phyloP scores from a whole-genome alignment of 2,888 invertebrate species.

The Bruchidius siliquastri region DNA sequence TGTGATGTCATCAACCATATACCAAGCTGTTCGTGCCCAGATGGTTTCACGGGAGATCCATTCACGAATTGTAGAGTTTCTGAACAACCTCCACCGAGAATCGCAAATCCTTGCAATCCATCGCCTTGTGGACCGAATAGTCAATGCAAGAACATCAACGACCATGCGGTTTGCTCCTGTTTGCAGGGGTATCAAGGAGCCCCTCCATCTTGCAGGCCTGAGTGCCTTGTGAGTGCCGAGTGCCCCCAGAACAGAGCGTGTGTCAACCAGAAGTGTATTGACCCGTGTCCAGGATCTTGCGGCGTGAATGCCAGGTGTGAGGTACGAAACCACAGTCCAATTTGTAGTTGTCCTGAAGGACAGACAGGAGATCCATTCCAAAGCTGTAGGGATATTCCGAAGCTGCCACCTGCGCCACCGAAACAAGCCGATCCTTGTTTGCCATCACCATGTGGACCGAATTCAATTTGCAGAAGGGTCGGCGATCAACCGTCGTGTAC shows the following conservation, averaged over 20 bases:
- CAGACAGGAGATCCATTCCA: conserved; percentile 75
- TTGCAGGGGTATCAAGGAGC: conserved; percentile 51
- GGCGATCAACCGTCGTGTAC: conserved; percentile 69
- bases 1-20: conserved; percentile 71
- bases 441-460: conserved; percentile 79
- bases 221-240: conserved; percentile 52
- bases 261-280: conserved; percentile 53
- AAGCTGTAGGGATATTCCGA: conserved; percentile 60
- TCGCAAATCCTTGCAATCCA: conserved; percentile 47
- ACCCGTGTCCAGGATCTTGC: conserved; percentile 56
- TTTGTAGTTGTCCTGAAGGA: conserved; percentile 54
- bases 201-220: conserved; percentile 54
- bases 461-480: conserved; percentile 64
- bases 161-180: conserved; percentile 52
- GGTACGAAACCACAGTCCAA: conserved; percentile 53
- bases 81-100: conserved; percentile 25
- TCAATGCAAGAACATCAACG: conserved; percentile 51
- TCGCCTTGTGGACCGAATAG: conserved; percentile 55
- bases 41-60: conserved; percentile 62
- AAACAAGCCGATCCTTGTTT: conserved; percentile 59
- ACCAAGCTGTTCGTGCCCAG: conserved; percentile 66
- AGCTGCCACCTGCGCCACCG: conserved; percentile 40
- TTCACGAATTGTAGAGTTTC: conserved; percentile 37
- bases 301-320: conserved; percentile 53
- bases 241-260: conserved; percentile 52